Conservation (phyloP, 1,140 invertebrate genomes). For the Drosophila quadrilineata region DNA sequence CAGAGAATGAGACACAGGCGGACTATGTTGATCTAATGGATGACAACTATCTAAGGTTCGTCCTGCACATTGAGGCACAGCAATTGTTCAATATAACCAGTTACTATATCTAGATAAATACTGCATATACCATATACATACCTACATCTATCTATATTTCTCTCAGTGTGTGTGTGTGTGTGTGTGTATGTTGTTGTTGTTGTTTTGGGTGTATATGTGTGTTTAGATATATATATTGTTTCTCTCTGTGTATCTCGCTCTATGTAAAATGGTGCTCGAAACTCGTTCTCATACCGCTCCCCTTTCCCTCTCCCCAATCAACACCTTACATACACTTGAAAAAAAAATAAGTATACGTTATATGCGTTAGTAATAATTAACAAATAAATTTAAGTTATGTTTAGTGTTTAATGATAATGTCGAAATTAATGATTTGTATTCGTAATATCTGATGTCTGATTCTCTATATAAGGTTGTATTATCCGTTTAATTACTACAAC, state of each 20-base stretch:
- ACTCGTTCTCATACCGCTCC: too few species aligned
- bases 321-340: neutral
- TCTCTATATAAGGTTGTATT: constrained; percentile 79
- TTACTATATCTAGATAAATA: constrained; percentile 62
- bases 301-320: neutral
- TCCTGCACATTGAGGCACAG: constrained; percentile 76
- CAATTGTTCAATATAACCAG: constrained; percentile 64
- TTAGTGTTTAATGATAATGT: constrained; percentile 3
- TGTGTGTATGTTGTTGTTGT: constrained; percentile 9
- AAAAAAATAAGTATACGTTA: neutral
- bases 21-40: constrained; percentile 74
- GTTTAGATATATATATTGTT: neutral
- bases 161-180: constrained; percentile 17
- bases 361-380: neutral
- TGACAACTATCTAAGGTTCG: constrained; percentile 80
- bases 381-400: neutral
- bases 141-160: neutral
- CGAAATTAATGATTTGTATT: constrained; percentile 42
- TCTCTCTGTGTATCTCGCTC: neutral
- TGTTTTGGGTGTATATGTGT: neutral
- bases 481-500: constrained; percentile 81
- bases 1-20: constrained; percentile 70
- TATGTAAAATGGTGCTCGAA: too few species aligned
- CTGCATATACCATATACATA: neutral
- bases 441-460: constrained; percentile 59